These are phyloP conservation scores for Otolemur crassicaudatus DNA, from an alignment of 2,797 vertebrate genomes.

Conservation along the genomic window DNA sequence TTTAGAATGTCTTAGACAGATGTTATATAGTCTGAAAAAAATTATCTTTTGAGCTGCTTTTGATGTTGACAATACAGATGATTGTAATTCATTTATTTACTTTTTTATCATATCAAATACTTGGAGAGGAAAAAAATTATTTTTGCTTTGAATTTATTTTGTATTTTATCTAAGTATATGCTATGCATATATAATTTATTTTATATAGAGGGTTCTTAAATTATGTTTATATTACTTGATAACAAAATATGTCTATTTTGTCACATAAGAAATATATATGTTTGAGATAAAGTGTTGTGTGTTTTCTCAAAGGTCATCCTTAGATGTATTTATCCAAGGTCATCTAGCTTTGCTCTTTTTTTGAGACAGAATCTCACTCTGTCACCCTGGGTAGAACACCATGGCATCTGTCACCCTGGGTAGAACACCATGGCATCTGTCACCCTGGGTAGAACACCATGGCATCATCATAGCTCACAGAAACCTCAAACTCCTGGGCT, in stretches of 20 bases:
- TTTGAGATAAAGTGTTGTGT: conserved; percentile 5
- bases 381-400: too few species aligned
- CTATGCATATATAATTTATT: not conserved
- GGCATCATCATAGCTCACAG: too few species aligned
- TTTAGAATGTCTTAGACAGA: conserved; percentile 50
- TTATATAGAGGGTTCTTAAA: not conserved
- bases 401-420: too few species aligned
- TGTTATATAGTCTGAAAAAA: not conserved
- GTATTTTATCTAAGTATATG: not conserved
- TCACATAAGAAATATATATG: not conserved
- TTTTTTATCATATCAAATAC: conserved; percentile 43
- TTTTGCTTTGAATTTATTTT: conserved; percentile 59
- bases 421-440: too few species aligned
- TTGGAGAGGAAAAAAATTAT: conserved; percentile 42
- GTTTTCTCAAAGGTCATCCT: not conserved
- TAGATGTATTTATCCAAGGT: not conserved
- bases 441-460: too few species aligned
- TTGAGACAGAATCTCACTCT: too few species aligned
- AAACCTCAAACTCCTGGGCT: too few species aligned
- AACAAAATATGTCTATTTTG: conserved; percentile 23
- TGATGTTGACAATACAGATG: not conserved
- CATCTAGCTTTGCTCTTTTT: not conserved
- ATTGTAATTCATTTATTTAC: conserved; percentile 38
- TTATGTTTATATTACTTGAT: conserved; percentile 31
- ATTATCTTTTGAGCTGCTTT: conserved; percentile 28